Evolutionary conservation across 2,797 vertebrate genomes (phyloP), one percentile per base, ranked within the genome.

Genomic region (Sebastes taczanowskii): DNA sequence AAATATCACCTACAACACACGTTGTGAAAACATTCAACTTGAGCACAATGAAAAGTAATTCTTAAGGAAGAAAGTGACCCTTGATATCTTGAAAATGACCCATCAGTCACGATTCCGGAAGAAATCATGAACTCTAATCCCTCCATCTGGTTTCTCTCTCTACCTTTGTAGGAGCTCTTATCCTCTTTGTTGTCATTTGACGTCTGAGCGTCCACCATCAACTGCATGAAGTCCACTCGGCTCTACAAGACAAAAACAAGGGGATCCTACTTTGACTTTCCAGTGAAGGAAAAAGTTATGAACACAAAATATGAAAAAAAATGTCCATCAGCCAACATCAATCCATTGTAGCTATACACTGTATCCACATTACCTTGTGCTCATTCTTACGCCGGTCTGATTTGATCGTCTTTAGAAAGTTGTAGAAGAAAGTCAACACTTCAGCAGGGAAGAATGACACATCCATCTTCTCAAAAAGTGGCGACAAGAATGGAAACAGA

Each of bases 161-260:
- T 74, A 90, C 89, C 86, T 92, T 91, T 90, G 11, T 66, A 1
- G 10, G 76, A 6, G 10, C 66, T 71, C 1, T 4, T 6, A 5
- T 84, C 29, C 2, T 71, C 53, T 27, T 49, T 34, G 52, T 38
- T 11, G 2, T 75, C 73, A 0, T 58, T 68, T 2, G 88, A 77
- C 7, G 11, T 86, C 85, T 96, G 96, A 0, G 95, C 92, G 18
- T 97, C 95, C 5, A 96, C 83, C 97, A 97, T 96, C 59, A 97
- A 84, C 77, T 97, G 96, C 87, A 97, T 90, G 76, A 97, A 96
- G 88, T 97, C 96, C 52, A 96, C 94, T 13, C 91, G 72, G 3
- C 23, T 91, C 93, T 95, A 67, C 11, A n/a, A 55, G 7, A 65
- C 3, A 71, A 65, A 70, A 59, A 72, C 2, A 65, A n/a, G 11